Evolutionary conservation across 2,113 vertebrate genomes (phyloP), one percentile per base, ranked within the genome.

Genomic region (Silurus glanis): DNA sequence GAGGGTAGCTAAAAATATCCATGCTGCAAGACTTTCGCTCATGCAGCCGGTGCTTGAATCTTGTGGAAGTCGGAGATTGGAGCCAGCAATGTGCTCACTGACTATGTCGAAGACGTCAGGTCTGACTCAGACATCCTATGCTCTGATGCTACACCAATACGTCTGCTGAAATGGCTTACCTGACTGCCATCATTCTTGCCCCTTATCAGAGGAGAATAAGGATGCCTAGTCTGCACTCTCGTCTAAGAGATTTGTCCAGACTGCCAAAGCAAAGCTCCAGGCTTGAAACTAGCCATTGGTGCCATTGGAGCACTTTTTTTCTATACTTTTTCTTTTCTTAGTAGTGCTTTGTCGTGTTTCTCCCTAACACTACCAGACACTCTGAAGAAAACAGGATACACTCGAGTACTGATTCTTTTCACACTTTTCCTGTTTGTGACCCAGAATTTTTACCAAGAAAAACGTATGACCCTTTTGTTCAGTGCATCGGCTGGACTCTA

Each of bases 11-110:
- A 53, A 51, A 75, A 75, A 49, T 75, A 75, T 75, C 10, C 5
- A n/a, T 75, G 72, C 72, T 75, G 72, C 72, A 74, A 74, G 71
- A 49, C 47, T 75, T 75, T 53, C 21, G 2, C 47, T 49, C 49
- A 53, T 75, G 72, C 45, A 75, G 49, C 17, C 21, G 53, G 21
- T 75, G 21, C n/a, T 53, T 75, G 21, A 13, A 75, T n/a, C 47
- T 13, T 3, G 16, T 53, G 23, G 6, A 55, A 76, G 12, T 5
- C 14, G 49, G 23, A 76, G 12, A 25, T 55, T 12, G 6, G 23
- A 76, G 8, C 74, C 23, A 25, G 74, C 23, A n/a, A 76, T 53
- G 49, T 55, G 19, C 51, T 55, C 23, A 53, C 49, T 55, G 74
- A n/a, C 74, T 25, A 75, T n/a, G 17, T 76, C 49, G 53, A 76